phyloP scores from a whole-genome alignment of 2,888 invertebrate species.

The Patella ulyssiponensis region DNA sequence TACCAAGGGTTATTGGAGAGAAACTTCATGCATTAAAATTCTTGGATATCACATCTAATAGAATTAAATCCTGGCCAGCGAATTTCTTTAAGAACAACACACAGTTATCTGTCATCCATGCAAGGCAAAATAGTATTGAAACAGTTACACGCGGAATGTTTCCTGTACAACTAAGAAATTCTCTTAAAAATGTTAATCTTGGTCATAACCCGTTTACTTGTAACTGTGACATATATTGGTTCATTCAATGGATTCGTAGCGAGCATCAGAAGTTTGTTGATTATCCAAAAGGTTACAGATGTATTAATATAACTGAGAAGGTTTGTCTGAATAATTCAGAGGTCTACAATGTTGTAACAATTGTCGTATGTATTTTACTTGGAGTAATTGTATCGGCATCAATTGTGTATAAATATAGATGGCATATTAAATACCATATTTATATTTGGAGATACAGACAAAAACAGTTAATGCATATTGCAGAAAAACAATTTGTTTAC shows the following conservation, averaged over 20 bases:
- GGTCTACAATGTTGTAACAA: not conserved
- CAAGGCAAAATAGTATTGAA: not conserved
- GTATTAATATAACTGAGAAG: not conserved
- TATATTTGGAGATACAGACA: no score
- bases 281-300: not conserved
- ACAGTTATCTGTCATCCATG: not conserved
- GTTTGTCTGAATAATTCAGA: not conserved
- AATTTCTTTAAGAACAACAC: not conserved
- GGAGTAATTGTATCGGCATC: not conserved
- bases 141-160: not conserved
- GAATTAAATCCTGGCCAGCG: not conserved
- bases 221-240: constrained; percentile 74
- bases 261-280: constrained; percentile 3
- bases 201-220: constrained; percentile 78
- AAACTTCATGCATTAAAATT: not conserved
- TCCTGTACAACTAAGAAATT: not conserved
- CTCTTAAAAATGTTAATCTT: constrained; percentile 73
- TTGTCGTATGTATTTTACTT: not conserved
- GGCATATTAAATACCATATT: no score
- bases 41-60: not conserved
- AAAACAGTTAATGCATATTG: no score
- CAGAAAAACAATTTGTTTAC: no score
- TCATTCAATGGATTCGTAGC: constrained; percentile 31
- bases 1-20: not conserved
- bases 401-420: not conserved